Evolutionary conservation across 2,797 vertebrate species (phyloP).

Genomic region (Coilia nasus): DNA sequence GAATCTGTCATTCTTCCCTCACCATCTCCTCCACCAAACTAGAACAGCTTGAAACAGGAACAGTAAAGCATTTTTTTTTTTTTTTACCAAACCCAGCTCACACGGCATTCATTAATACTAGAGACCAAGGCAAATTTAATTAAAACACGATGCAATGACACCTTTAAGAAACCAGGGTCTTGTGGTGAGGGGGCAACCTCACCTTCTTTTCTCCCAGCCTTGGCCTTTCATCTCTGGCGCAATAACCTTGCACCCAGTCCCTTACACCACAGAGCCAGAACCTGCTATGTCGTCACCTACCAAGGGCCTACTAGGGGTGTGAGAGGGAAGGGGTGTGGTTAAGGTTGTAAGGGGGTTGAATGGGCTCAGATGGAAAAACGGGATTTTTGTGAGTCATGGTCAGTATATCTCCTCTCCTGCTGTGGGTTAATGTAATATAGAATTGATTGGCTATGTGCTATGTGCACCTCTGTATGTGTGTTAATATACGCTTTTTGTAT

Average conservation of each 20-base stretch:
- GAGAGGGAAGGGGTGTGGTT: neutral
- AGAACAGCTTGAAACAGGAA: too few species aligned
- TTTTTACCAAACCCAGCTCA: too few species aligned
- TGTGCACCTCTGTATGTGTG: neutral
- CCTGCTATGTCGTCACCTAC: neutral
- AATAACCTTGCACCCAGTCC: neutral
- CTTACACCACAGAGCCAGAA: neutral
- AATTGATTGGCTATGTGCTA: constrained; percentile 1
- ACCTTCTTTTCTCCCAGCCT: too few species aligned
- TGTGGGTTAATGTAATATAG: neutral
- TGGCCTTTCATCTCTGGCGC: neutral
- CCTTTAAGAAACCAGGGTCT: too few species aligned
- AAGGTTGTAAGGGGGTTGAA: neutral
- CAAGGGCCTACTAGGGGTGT: neutral
- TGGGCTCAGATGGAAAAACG: neutral
- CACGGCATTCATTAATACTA: too few species aligned
- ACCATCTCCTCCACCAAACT: too few species aligned
- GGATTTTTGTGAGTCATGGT: neutral
- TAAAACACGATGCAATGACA: too few species aligned
- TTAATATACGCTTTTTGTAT: neutral
- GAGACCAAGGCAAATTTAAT: too few species aligned
- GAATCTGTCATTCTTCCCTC: too few species aligned
- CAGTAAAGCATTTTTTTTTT: too few species aligned
- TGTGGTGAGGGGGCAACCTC: too few species aligned
- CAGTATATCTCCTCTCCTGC: neutral